Percentiles rank a stretch among this genome's conserved stretches.
Evolutionary conservation across 2,797 vertebrate species (phyloP).

Genomic region (Alcedo atthis): DNA sequence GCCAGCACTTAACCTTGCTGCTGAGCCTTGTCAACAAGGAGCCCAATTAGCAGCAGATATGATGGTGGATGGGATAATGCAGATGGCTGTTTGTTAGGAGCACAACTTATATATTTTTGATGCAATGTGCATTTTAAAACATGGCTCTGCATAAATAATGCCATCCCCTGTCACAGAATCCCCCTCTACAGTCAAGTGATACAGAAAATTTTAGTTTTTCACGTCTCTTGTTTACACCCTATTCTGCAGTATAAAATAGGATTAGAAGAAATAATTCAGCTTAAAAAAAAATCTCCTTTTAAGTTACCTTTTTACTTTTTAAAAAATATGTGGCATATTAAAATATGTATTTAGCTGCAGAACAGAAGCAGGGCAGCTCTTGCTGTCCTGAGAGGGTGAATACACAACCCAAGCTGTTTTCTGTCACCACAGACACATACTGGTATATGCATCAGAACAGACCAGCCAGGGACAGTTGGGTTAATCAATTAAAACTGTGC

Average conservation of each 20-base stretch:
- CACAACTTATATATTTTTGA: background rate
- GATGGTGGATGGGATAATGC: constrained; percentile 10
- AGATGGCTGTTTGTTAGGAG: constrained; percentile 2
- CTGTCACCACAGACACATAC: background rate
- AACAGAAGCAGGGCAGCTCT: background rate
- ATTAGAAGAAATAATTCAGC: background rate
- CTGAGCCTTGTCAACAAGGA: constrained; percentile 47
- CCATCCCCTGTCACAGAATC: background rate
- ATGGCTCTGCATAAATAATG: background rate
- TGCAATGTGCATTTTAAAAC: background rate
- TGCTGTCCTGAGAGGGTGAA: background rate
- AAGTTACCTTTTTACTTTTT: background rate
- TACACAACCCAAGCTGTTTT: background rate
- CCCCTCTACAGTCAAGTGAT: background rate
- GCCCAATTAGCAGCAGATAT: constrained; percentile 45
- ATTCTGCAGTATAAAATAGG: background rate
- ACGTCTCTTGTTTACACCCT: background rate
- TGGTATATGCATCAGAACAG: background rate
- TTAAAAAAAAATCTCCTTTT: background rate
- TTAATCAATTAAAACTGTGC: background rate
- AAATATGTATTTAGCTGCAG: background rate
- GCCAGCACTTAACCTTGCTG: constrained; percentile 50
- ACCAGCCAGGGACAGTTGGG: background rate
- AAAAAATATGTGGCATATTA: background rate
- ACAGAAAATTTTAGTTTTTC: background rate